These are phyloP conservation scores for Lacerta agilis DNA, from an alignment of 2,797 vertebrate species.

Conservation along the genomic window DNA sequence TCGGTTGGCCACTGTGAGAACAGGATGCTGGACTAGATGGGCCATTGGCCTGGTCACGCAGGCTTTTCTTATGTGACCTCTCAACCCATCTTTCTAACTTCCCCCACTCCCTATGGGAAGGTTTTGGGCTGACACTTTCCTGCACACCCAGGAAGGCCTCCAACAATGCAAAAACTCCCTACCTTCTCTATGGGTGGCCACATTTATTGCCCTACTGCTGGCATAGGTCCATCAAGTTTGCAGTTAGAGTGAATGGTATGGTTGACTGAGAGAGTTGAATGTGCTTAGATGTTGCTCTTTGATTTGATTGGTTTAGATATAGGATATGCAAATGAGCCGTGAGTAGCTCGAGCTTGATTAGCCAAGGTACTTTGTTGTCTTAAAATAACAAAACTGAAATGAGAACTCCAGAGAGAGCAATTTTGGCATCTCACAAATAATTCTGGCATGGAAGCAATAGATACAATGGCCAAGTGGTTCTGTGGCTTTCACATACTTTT, in stretches of 20 bases:
- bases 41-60: too few species aligned
- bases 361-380: slow-evolving; percentile 35
- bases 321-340: slow-evolving; percentile 36
- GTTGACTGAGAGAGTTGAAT: slow-evolving; percentile 53
- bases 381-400: neutral
- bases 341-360: slow-evolving; percentile 39
- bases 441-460: slow-evolving; percentile 62
- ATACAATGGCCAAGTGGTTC: slow-evolving; percentile 64
- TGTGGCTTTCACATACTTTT: slow-evolving; percentile 70
- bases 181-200: slow-evolving; percentile 26
- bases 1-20: too few species aligned
- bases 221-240: neutral
- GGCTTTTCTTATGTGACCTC: too few species aligned
- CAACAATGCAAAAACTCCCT: neutral
- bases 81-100: too few species aligned
- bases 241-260: neutral
- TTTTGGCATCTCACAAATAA: slow-evolving; percentile 69
- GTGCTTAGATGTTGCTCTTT: slow-evolving; percentile 48
- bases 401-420: slow-evolving; percentile 56
- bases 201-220: neutral
- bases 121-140: neutral
- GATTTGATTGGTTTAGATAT: slow-evolving; percentile 18
- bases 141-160: slow-evolving; percentile 19
- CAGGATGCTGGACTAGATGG: too few species aligned
- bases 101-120: neutral